Base-by-base conservation (phyloP, 1,140 invertebrate species). In the Ceratina japonica region DNA sequence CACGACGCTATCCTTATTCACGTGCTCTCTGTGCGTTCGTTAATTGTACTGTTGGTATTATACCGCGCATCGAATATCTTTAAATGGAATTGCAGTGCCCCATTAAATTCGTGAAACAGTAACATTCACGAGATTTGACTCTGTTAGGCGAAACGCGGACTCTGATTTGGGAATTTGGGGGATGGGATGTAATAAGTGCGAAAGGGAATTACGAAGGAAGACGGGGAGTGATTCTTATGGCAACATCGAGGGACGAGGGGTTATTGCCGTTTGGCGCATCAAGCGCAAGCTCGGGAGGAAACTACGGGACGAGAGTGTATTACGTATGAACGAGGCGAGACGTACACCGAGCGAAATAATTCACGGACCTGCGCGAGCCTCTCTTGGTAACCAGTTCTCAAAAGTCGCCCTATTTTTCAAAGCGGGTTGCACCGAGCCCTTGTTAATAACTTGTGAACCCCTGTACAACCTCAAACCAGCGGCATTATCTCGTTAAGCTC, bases 321-420 rank as follows among this genome's bases (percentile, higher is more conserved):
- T 66, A 66, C 44, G 44, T 54, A 76, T 59, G 75, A 76, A 76
- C 64, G 74, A 68, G 54, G 31, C 22, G 63, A 69, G 65, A 37
- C 5, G 74, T 59, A 69, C 22, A 15, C 16, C 16, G 20, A 16
- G 22, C n/a, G 54, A 76, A 76, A 76, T 76, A 76, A 76, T 76
- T 76, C 56, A 76, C 51, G 44, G 44, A 68, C 16, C 3, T 16
- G 37, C n/a, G 27, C 10, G 16, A 58, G 22, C 27, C 20, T 20
- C 71, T 52, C 37, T 15, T 22, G 54, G 10, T 73, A 63, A 61
- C 71, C 71, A 24, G 59, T 61, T 62, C 66, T 20, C 65, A 22
- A 61, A 61, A 76, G 54, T 76, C 56, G 13, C 22, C 20, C 68
- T 37, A 20, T 76, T 51, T 76, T 31, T 65, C 52, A 2, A 16